Base-by-base conservation (phyloP, 2,797 vertebrate genomes). In the Sus cebifrons region DNA sequence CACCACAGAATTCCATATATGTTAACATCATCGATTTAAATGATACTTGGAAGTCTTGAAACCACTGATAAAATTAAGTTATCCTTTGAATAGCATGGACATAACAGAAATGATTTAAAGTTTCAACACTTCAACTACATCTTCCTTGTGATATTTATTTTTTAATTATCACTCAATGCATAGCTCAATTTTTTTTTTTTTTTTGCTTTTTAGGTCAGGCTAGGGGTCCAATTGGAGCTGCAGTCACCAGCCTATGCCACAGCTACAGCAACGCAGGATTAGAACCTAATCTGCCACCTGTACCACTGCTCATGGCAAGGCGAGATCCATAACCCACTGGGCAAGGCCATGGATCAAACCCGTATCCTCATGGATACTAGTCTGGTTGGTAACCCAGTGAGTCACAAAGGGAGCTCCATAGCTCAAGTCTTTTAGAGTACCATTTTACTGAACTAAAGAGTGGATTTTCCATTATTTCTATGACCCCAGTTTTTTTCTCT, bases 391-490 rank as follows among this genome's bases (percentile, higher is more conserved):
- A 49, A 49, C 44, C 44, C 44, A 49, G 4, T 49, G 44, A 10
- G 44, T 49, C 44, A 49, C 44, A 49, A 49, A 49, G 44, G 44
- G 44, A 49, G 44, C 44, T 49, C 44, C 60, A 70, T 12, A 94
- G 29, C 23, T 94, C 54, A 85, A 79, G 27, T 79, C 58, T 95
- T 95, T 97, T 70, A 86, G 40, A 75, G 54, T 58, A 86, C 44
- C 86, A 73, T 91, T 96, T 97, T 75, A 83, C 65, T 94, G 58
- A 95, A 67, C 65, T 85, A 49, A 93, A 88, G 95, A 85, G 90
- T 58, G 44, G 56, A 95, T 92, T 96, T 92, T 29, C 56, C 82
- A 88, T 81, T 90, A 94, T 18, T 71, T 92, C 23, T 29, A 23
- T 78, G 77, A 94, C 10, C 75, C 23, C 11, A 5, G 18, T 32